phyloP scores from a whole-genome alignment of 2,888 invertebrate genomes.

The Drosophila nr. fundita region DNA sequence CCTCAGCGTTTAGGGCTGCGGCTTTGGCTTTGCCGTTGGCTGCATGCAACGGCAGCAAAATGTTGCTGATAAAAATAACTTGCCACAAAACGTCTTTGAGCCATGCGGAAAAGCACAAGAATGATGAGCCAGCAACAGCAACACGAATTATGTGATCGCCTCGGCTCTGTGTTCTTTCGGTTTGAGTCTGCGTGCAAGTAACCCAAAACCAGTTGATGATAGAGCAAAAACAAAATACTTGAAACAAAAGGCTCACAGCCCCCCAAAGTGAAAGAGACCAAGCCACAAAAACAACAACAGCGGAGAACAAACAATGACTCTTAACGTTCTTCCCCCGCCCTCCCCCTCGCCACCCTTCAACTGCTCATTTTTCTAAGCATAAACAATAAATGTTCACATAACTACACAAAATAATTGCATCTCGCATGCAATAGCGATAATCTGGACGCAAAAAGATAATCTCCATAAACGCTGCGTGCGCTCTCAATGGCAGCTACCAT shows the following conservation, averaged over 20 bases:
- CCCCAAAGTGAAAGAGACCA: conserved; percentile 50
- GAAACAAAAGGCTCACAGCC: conserved; percentile 33
- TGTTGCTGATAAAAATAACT: conserved; percentile 77
- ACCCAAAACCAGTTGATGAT: conserved; percentile 75
- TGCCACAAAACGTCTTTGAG: conserved; percentile 68
- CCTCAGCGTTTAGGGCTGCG: conserved; percentile 2
- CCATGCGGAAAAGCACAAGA: conserved; percentile 73
- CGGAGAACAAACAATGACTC: conserved; percentile 47
- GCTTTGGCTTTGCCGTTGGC: conserved; percentile 26
- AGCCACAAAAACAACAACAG: conserved; percentile 24
- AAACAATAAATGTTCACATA: conserved; percentile 74
- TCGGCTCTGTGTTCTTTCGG: conserved; percentile 44
- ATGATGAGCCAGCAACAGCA: conserved; percentile 72
- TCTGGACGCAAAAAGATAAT: conserved; percentile 27
- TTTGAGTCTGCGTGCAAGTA: conserved; percentile 63
- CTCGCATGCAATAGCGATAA: conserved; percentile 49
- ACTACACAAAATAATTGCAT: conserved; percentile 61
- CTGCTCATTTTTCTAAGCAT: conserved; percentile 22
- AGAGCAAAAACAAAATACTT: conserved; percentile 46
- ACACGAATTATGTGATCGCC: conserved; percentile 77
- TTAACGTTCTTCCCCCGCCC: conserved; percentile 19
- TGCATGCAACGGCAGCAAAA: conserved; percentile 76
- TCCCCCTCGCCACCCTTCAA: neutral
- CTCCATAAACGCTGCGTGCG: conserved; percentile 14
- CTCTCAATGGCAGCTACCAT: conserved; percentile 11